Percentiles rank a stretch among this genome's conserved stretches.
Conservation (phyloP, 2,113 vertebrate genomes). For the Acrocephalus kingi region DNA sequence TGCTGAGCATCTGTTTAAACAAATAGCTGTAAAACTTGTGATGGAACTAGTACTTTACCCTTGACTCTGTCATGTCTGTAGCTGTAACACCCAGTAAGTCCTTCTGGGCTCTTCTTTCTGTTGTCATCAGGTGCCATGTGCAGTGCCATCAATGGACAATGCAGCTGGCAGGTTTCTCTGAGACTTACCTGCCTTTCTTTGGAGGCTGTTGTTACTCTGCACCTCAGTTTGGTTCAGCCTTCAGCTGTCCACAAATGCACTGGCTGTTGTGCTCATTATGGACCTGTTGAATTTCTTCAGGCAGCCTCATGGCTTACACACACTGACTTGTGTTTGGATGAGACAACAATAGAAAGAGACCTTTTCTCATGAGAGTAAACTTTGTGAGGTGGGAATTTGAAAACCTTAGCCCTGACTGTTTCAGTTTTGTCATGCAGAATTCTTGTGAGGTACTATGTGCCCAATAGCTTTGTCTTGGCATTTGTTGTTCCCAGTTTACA, state of each 20-base stretch:
- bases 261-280: not conserved
- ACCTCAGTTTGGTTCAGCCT: not conserved
- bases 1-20: not conserved
- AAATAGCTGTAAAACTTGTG: not conserved
- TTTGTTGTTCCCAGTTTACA: not conserved
- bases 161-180: not conserved
- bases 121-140: not conserved
- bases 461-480: not conserved
- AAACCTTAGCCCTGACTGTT: not conserved
- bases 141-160: too few species aligned
- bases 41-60: not conserved
- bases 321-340: not conserved
- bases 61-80: not conserved
- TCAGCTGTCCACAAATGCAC: not conserved
- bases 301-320: not conserved
- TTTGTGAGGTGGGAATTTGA: not conserved
- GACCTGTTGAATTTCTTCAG: not conserved
- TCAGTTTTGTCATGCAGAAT: not conserved
- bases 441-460: rapidly evolving
- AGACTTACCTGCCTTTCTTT: not conserved
- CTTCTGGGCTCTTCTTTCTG: not conserved
- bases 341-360: not conserved
- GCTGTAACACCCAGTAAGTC: not conserved
- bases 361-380: not conserved
- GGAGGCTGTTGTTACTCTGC: not conserved